Evolutionary conservation across 2,113 vertebrate genomes (phyloP).

Genomic region (Crypturellus undulatus): DNA sequence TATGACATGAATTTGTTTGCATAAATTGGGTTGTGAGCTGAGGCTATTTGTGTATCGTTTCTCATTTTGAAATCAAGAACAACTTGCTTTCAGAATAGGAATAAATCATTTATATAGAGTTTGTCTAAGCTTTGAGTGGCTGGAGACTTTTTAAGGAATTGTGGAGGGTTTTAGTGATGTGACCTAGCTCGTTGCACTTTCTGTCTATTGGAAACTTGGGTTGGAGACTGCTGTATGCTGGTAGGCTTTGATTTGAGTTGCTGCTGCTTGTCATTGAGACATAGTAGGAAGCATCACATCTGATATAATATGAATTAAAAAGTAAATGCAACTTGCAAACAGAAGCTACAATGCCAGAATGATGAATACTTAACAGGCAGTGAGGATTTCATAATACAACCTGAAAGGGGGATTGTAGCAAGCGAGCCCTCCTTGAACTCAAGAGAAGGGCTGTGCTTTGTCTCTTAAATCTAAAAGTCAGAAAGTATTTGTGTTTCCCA

Average conservation of each 20-base stretch:
- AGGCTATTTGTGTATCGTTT: not conserved
- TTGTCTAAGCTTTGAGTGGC: not conserved
- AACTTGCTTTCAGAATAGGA: constrained; percentile 1
- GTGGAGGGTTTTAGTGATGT: not conserved
- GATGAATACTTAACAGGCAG: not conserved
- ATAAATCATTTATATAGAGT: not conserved
- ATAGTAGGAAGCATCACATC: not conserved
- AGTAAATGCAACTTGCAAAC: not conserved
- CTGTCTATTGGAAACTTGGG: not conserved
- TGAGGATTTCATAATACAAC: not conserved
- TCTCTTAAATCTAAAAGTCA: not conserved
- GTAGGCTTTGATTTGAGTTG: not conserved
- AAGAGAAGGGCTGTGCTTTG: not conserved
- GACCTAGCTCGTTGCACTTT: not conserved
- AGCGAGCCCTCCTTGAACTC: not conserved
- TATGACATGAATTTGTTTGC: not conserved
- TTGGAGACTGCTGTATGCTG: not conserved
- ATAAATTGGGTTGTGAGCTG: not conserved
- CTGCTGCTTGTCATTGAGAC: not conserved
- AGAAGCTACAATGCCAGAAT: not conserved
- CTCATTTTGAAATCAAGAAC: not conserved
- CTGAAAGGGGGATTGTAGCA: not conserved
- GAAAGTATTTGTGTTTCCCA: not conserved
- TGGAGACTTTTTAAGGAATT: not conserved
- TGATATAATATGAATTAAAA: constrained; percentile 7